phyloP scores from a whole-genome alignment of 2,888 invertebrate genomes.

The Mesorhabditis belari region DNA sequence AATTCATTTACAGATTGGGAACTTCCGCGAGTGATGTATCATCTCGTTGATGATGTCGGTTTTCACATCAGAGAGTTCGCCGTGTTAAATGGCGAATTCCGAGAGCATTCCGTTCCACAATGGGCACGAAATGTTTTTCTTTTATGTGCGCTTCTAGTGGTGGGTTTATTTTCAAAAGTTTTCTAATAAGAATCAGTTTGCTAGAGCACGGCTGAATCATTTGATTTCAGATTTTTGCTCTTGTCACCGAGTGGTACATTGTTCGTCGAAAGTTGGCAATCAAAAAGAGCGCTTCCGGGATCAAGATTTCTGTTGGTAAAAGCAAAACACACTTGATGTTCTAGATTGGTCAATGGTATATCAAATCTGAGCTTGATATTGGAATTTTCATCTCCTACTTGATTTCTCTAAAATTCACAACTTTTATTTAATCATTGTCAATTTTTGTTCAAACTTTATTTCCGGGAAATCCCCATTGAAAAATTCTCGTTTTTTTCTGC shows the following conservation, averaged over 20 bases:
- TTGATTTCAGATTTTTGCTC: conserved; percentile 23
- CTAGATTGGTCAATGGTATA: no score
- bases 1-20: conserved; percentile 26
- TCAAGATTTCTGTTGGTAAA: conserved; percentile 35
- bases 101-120: conserved; percentile 35
- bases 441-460: no score
- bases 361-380: no score
- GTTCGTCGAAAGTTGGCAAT: conserved; percentile 41
- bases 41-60: conserved; percentile 37
- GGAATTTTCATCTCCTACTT: no score
- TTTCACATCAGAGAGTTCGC: conserved; percentile 35
- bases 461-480: no score
- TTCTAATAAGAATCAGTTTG: conserved; percentile 9
- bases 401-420: no score
- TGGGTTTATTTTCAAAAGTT: background rate
- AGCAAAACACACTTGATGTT: conserved; percentile 48
- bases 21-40: conserved; percentile 22
- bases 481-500: no score
- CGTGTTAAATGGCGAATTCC: conserved; percentile 27
- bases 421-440: no score
- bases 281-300: conserved; percentile 32
- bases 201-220: no score
- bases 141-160: conserved; percentile 30
- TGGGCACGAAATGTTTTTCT: conserved; percentile 38
- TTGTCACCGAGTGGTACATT: conserved; percentile 44